Base-by-base conservation (phyloP, 2,113 vertebrate genomes). In the Megaceryle maxima region DNA sequence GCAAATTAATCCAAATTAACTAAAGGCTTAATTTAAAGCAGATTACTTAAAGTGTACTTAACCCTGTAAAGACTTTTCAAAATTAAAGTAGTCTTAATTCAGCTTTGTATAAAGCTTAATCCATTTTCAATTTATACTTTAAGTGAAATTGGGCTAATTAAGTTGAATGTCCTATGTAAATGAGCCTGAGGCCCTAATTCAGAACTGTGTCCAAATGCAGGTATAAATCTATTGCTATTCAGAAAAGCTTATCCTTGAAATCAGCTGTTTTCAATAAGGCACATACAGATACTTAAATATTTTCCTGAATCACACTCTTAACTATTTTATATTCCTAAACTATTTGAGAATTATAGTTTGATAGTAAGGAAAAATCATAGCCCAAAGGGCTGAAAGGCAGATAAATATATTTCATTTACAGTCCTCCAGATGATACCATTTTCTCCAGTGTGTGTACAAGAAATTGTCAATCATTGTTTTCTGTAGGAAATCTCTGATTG, bases 1-100 rank as follows among this genome's bases (percentile, higher is more conserved):
- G 46, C 87, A 95, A 97, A 92, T 92, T 92, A 96, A 96, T 97
- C 84, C 94, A 95, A 97, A 96, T 96, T 96, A 97, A 92, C 92
- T 46, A 91, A 92, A 86, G 78, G 81, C 72, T 94, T 95, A 93
- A 97, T 94, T 97, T 95, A 96, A 96, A 97, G 95, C 66, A 96
- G 96, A 96, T 95, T 96, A 96, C 86, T 83, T 94, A 91, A 91
- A 96, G 78, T 84, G 66, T 63, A 91, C 95, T 97, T 96, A 97
- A 97, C 88, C 92, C 95, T 94, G 41, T 92, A 62, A 94, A 94
- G 91, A 63, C 81, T 92, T 94, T 91, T 84, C 33, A 85, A 93
- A 97, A 94, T 94, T 77, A 91, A 94, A 92, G 55, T 46, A 91
- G 62, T 18, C 50, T 93, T 96, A 93, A 95, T 95, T 92, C 91